Conservation (phyloP, 2,113 vertebrate genomes). For the Tachycineta bicolor region DNA sequence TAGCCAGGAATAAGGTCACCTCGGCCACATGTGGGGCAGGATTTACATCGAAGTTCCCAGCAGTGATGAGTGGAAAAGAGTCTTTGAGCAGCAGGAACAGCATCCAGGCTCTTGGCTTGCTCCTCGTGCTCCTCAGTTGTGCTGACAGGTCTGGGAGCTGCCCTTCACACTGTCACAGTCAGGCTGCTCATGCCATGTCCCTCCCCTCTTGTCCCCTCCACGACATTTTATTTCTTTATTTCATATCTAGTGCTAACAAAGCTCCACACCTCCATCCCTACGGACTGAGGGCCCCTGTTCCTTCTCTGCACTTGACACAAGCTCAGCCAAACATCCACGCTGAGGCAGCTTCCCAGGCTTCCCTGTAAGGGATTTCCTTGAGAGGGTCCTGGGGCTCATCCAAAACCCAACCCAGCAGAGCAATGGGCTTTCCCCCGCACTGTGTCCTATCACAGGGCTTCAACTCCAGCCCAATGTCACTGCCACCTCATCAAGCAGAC, state of each 20-base stretch:
- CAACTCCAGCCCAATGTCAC: background rate
- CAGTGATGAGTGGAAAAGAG: slow-evolving; percentile 5
- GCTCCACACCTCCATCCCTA: background rate
- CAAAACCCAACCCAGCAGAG: background rate
- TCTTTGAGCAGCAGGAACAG: slow-evolving; percentile 6
- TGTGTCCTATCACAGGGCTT: background rate
- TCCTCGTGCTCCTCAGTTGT: background rate
- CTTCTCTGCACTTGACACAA: background rate
- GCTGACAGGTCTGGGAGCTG: slow-evolving; percentile 58
- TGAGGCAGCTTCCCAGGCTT: background rate
- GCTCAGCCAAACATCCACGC: background rate
- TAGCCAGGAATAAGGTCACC: slow-evolving; percentile 28
- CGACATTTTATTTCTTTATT: slow-evolving; percentile 32
- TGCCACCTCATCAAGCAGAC: background rate
- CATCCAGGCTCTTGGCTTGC: slow-evolving; percentile 57
- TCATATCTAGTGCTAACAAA: slow-evolving; percentile 8
- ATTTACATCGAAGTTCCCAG: slow-evolving; percentile 14
- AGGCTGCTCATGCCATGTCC: slow-evolving; percentile 26
- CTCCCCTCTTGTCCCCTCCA: slow-evolving; percentile 26
- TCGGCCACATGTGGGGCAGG: slow-evolving; percentile 41
- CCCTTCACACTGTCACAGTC: slow-evolving; percentile 44
- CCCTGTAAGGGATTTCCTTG: background rate
- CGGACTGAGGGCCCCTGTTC: background rate
- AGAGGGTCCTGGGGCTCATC: background rate
- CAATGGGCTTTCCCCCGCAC: background rate